Base-by-base conservation (phyloP, 2,888 invertebrate species). In the Parnassius orleans region DNA sequence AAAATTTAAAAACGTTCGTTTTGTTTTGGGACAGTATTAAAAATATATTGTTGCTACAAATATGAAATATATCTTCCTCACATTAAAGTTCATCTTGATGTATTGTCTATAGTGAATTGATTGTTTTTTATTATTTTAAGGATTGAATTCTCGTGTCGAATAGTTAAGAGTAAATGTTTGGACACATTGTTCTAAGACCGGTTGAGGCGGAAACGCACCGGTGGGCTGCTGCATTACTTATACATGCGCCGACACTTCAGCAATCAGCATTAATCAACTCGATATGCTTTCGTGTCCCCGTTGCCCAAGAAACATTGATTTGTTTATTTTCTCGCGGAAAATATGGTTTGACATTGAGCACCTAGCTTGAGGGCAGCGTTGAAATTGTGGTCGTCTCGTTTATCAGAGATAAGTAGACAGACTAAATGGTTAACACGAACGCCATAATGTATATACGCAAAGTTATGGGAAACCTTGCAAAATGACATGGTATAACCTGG, bases 191-290 rank as follows among this genome's bases (percentile, higher is more conserved):
- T 87, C 85, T 84, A 83, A 77, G 86, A 89, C 89, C 87, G 87
- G 90, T 89, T 80, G 77, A 76, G 80, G 76, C 85, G 87, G 89
- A 87, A 88, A 85, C 86, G 76, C 79, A 77, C 79, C 77, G 86
- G 88, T 82, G 85, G 84, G 84, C 79, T 84, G 79, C 75, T 77
- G 73, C 83, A 89, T 91, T 90, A 88, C 84, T 89, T 90, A 90
- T 90, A 85, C 89, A 90, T 87, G 86, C 87, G 84, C 81, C 80
- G 84, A 84, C 84, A 86, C 84, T 89, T 87, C 86, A 88, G 89
- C 88, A 90, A 91, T 90, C 89, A 90, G 83, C 90, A 90, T 90
- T 89, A 83, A 89, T 90, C 90, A 90, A 83, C 84, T 80, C 80
- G 81, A 85, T 86, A 83, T 84, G 84, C 83, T 79, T 78, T 81